Evolutionary conservation across 2,888 invertebrate genomes (phyloP), one percentile per base, ranked within the genome.

Genomic region (Ypsolopha sequella): DNA sequence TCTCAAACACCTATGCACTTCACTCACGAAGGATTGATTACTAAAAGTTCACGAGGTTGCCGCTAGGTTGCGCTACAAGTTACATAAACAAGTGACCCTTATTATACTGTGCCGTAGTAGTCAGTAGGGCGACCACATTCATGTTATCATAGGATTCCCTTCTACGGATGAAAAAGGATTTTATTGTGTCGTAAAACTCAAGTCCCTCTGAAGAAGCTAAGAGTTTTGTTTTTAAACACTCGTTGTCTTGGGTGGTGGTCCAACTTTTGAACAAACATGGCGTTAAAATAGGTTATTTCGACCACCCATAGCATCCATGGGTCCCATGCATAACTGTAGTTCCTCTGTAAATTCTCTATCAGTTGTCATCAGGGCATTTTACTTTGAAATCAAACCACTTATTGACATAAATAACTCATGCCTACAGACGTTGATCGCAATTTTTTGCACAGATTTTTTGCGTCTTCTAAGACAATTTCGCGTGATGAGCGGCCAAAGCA

Each of bases 151-250:
- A 24, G 24, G 24, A 24, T 24, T 24, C 24, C 24, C 24, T 24
- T 24, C 4, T 4, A 24, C 2, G 24, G 24, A 7, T 36, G 33
- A 49, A 36, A 7, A 45, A 54, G 78, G 47, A 52, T 58, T 66
- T 66, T 65, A 65, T 62, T 55, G 54, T 54, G 53, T 57, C 61
- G 51, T 68, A 62, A 66, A 67, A 59, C 54, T 39, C 6, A 39
- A 39, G 46, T 35, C 35, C 11, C 36, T 46, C 35, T 46, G 34
- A 46, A 46, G 46, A 46, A 6, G 34, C 10, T 46, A 35, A 33
- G 11, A 10, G 35, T 24, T 9, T 11, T 46, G 46, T 34, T 46
- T 46, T 46, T 34, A n/a, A 34, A n/a, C 33, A n/a, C 24, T 24
- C 34, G 10, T 46, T 46, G 9, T 34, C 11, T 46, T 34, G 34